Evolutionary conservation across 2,113 vertebrate genomes (phyloP), one percentile per base, ranked within the genome.

Genomic region (Callionymus lyra): DNA sequence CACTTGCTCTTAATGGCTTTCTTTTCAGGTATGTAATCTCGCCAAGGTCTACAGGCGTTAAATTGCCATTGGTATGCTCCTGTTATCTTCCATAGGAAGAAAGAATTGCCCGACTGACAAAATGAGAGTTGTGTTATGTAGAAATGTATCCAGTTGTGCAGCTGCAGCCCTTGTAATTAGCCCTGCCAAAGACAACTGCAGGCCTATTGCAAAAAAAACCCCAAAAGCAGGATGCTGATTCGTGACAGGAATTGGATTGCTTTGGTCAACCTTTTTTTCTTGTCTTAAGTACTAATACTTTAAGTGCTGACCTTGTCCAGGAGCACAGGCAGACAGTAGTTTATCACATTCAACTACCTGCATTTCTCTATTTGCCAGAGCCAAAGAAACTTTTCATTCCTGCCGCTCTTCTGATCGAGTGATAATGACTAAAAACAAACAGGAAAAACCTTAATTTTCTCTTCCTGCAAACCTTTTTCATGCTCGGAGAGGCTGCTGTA

Each of bases 81-180:
- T 45, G 63, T 77, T 82, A 76, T 79, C 69, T 68, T 65, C 71
- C 59, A 71, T 58, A 72, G 68, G 73, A 81, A 80, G 71, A 57
- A 73, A 72, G 69, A 59, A 63, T 74, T 78, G 63, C 64, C 21
- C 11, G 47, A 64, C 69, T 68, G 68, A 69, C 63, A 70, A 71
- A 80, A 77, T 77, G 57, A 75, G 65, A 56, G 37, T 56, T 72
- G 47, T 55, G 61, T 66, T 68, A 44, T 64, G 73, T 67, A 58
- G 64, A 63, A 72, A 69, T 74, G 41, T 59, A 59, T 63, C 66
- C 62, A 53, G 62, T 68, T 41, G 51, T 53, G 35, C 59, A 49
- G 65, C 60, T 35, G 47, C 65, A 53, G 59, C 60, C 47, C 63
- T 59, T 38, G 59, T 81, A 78, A 81, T 80, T 76, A 77, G 68